These are phyloP conservation scores for Adelognathus sp. DNA, from an alignment of 2,888 invertebrate genomes.

Conservation along the genomic window DNA sequence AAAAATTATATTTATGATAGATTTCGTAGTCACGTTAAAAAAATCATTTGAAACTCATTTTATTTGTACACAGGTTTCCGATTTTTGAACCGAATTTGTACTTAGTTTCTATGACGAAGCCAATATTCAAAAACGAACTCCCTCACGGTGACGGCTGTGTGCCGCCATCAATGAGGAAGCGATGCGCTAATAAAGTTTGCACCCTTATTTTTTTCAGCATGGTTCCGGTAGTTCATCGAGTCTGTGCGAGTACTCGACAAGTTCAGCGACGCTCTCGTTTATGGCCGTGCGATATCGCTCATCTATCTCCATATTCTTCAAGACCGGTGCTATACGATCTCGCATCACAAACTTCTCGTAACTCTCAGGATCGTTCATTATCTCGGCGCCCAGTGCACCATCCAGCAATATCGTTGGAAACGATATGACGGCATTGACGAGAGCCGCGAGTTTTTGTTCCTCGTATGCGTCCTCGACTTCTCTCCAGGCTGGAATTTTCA, in stretches of 20 bases:
- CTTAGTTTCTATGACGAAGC: too few relatives aligned
- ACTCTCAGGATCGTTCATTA: conserved; percentile 65
- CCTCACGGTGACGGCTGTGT: too few relatives aligned
- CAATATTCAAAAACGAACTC: too few relatives aligned
- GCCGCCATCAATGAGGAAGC: too few relatives aligned
- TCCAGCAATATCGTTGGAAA: conserved; percentile 73
- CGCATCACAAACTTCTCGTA: conserved; percentile 63
- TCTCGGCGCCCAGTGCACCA: conserved; percentile 59
- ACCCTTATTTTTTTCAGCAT: conserved; percentile 56
- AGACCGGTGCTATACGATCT: conserved; percentile 65
- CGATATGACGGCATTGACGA: conserved; percentile 70
- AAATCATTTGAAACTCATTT: too few relatives aligned
- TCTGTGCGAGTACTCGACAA: conserved; percentile 66
- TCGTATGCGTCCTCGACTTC: conserved; percentile 71
- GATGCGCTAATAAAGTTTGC: too few relatives aligned
- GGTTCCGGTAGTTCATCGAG: conserved; percentile 66
- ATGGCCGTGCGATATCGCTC: conserved; percentile 66
- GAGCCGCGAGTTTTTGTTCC: conserved; percentile 72
- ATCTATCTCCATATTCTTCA: conserved; percentile 67
- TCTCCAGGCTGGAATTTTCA: conserved; percentile 65
- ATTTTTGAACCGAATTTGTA: too few relatives aligned
- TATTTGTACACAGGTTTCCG: too few relatives aligned
- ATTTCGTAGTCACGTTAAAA: too few relatives aligned
- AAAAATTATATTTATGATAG: too few relatives aligned
- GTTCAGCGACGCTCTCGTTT: conserved; percentile 67